Base-by-base conservation (phyloP, 2,113 vertebrate species). In the Nycticebus coucang region DNA sequence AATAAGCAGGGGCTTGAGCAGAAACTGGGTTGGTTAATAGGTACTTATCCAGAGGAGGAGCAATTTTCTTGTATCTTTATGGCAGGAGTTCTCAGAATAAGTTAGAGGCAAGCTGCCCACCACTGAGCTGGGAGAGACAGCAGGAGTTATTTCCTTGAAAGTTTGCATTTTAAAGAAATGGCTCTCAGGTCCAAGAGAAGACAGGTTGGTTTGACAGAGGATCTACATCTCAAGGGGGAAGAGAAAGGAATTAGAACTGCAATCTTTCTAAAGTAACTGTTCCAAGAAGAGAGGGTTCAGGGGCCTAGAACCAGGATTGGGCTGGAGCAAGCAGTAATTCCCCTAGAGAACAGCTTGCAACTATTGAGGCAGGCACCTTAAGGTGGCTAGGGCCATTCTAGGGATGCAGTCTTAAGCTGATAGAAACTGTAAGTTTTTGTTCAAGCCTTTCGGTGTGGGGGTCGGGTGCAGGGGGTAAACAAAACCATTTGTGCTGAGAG, bases 401-500 rank as follows among this genome's bases (percentile, higher is more conserved):
- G 15, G 30, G 19, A 57, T 26, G 14, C 35, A 60, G n/a, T 14
- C 15, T 68, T 75, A 59, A 82, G 45, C 41, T 92, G 15, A 13
- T 19, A n/a, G 9, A 64, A 79, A 87, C 8, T 60, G 21, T 72
- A 22, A 59, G 24, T 87, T 66, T 87, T 87, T 87, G 9, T 57
- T 77, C 59, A 66, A 60, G 28, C n/a, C 45, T 57, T 66, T 77
- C 28, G 53, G 41, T 53, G 53, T 19, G 7, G 21, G 37, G 24
- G 19, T 78, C 6, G 6, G 41, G 6, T 9, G 1, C 0, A 4
- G 17, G 26, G 26, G 12, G 2, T 9, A 19, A 35, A 22, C 28
- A 45, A 57, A 9, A 57, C 82, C 33, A 72, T 41, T 26, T 59
- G n/a, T 30, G 24, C 72, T 9, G 11, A 77, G 14, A 45, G 22